Evolutionary conservation across 1,140 invertebrate genomes (phyloP).

Genomic region (Amphibalanus amphitrite): DNA sequence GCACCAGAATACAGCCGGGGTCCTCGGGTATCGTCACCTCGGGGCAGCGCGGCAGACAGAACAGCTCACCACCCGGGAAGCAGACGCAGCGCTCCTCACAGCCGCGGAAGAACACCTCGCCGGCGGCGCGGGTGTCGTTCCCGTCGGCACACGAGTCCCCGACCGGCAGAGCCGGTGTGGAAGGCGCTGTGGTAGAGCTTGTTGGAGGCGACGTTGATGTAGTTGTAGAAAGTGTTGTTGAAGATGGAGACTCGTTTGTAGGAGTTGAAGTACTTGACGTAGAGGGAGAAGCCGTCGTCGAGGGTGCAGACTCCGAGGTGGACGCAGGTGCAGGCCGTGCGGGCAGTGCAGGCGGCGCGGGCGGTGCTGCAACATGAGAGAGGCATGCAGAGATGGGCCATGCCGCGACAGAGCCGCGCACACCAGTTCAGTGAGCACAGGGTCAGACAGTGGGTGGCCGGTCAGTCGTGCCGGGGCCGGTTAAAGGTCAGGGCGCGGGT

Average conservation of each 20-base stretch:
- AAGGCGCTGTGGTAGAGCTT: too few relatives aligned
- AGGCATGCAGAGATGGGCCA: neutral
- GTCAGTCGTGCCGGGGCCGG: too few relatives aligned
- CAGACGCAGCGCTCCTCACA: constrained; percentile 60
- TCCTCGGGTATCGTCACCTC: neutral
- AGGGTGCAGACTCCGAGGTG: constrained; percentile 6
- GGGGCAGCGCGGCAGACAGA: constrained; percentile 45
- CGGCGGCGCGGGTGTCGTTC: constrained; percentile 49
- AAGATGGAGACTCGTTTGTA: too few relatives aligned
- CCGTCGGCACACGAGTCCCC: constrained; percentile 49
- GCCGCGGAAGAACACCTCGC: constrained; percentile 53
- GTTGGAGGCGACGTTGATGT: too few relatives aligned
- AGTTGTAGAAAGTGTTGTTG: too few relatives aligned
- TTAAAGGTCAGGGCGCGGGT: neutral
- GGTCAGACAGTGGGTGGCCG: too few relatives aligned
- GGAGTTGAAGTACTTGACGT: too few relatives aligned
- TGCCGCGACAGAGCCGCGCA: neutral
- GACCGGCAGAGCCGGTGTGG: constrained; percentile 12
- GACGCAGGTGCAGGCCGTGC: constrained; percentile 1
- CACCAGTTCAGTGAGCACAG: too few relatives aligned
- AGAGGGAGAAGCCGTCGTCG: too few relatives aligned
- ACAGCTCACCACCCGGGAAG: constrained; percentile 45
- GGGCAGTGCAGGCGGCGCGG: too few relatives aligned
- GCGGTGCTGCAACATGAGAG: neutral
- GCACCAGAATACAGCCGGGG: constrained; percentile 24